A percentile compares a stretch with the other conserved stretches of the same genome.
phyloP scores from a whole-genome alignment of 2,113 vertebrate genomes.

The Gallinago paraguaiae region DNA sequence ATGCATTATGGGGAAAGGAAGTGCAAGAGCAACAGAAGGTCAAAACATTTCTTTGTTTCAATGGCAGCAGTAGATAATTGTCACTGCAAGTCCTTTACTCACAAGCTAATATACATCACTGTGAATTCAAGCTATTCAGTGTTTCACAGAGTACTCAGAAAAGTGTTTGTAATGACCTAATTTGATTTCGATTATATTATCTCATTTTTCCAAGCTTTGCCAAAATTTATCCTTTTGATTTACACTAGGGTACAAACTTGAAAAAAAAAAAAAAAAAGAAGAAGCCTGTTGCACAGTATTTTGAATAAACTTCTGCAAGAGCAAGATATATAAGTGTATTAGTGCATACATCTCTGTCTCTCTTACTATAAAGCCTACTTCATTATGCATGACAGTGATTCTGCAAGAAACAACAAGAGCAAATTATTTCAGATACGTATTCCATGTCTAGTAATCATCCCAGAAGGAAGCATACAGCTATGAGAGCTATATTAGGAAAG shows the following conservation, averaged over 20 bases:
- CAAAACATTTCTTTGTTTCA: neutral
- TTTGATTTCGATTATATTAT: neutral
- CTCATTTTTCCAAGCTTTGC: neutral
- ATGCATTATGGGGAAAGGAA: neutral
- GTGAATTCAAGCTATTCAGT: neutral
- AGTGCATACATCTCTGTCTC: neutral
- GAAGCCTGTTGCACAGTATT: neutral
- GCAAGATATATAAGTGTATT: neutral
- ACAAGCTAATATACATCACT: neutral
- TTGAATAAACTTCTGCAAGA: neutral
- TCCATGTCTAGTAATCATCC: neutral
- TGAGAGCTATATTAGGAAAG: neutral
- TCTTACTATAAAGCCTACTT: neutral
- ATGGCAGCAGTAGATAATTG: neutral
- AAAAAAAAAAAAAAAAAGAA: neutral
- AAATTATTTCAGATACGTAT: neutral
- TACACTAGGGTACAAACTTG: neutral
- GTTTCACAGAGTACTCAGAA: neutral
- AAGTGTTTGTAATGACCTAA: neutral
- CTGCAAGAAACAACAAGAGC: neutral
- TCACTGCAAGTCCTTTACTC: neutral
- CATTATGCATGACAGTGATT: neutral
- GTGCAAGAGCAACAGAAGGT: neutral
- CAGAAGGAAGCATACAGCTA: neutral
- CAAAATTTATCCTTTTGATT: neutral